A percentile compares a stretch with the other conserved stretches of the same genome.
Conservation (phyloP, 2,888 invertebrate genomes). For the Cyclophora albipunctata region DNA sequence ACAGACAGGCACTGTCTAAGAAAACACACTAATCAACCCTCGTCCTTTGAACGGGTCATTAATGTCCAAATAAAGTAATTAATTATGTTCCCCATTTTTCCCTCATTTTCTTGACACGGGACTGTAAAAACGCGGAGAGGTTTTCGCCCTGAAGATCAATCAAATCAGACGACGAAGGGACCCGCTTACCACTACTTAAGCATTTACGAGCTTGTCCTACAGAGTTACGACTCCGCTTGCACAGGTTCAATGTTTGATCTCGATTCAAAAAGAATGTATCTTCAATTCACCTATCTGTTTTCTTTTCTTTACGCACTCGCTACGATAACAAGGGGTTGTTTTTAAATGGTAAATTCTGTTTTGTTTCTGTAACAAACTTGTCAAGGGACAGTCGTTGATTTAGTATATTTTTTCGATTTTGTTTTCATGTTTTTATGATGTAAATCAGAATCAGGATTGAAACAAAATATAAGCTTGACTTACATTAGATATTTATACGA, state of each 20-base stretch:
- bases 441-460: too few relatives aligned
- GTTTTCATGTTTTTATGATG: slow-evolving; percentile 19
- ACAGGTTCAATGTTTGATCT: slow-evolving; percentile 42
- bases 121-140: slow-evolving; percentile 60
- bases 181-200: slow-evolving; percentile 53
- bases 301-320: too few relatives aligned
- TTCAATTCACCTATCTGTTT: slow-evolving; percentile 6
- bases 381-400: not conserved
- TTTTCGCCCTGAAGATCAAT: slow-evolving; percentile 60
- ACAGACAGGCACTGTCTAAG: slow-evolving; percentile 35
- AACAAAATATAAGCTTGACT: too few relatives aligned
- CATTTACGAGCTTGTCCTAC: slow-evolving; percentile 60
- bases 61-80: slow-evolving; percentile 75
- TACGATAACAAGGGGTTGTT: too few relatives aligned
- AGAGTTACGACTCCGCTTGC: slow-evolving; percentile 45
- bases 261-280: slow-evolving; percentile 34
- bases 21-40: slow-evolving; percentile 64
- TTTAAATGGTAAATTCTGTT: not conserved
- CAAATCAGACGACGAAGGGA: slow-evolving; percentile 59
- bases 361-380: not conserved
- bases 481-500: not conserved
- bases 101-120: slow-evolving; percentile 59
- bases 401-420: not conserved
- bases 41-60: slow-evolving; percentile 64
- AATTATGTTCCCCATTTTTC: slow-evolving; percentile 65